Base-by-base conservation (phyloP, 2,797 vertebrate genomes). In the Podargus strigoides region DNA sequence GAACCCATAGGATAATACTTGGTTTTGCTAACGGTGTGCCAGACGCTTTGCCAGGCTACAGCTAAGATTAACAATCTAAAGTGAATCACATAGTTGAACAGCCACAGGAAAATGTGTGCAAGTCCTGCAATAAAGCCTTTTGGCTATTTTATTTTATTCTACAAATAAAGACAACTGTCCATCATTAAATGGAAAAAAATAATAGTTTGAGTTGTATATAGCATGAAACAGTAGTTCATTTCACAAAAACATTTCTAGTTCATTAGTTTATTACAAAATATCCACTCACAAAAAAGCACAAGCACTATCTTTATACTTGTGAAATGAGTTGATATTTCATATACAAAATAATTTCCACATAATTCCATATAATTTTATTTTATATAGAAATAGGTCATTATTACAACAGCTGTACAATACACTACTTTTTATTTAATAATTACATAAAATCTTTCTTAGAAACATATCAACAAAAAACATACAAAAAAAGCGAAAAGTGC, bases 361-460 rank as follows among this genome's bases (percentile, higher is more conserved):
- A 97, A 97, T 97, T 96, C 96, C 97, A 90, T 98, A 98, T 97
- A 97, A 96, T 97, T 98, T 98, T 97, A 97, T 98, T 98, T 98
- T 96, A 97, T 98, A 98, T 98, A 98, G 98, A 98, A 98, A 98
- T 98, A 98, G 97, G 93, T 98, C 92, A 97, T 98, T 98, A 97
- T 98, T 97, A 98, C 97, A 98, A 98, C 97, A 97, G 94, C 97
- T 98, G 97, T 98, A 98, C 97, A 98, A 95, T 97, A 98, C 98
- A 97, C 97, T 98, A 97, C 97, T 98, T 96, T 94, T 95, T 76
- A 41, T 97, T 97, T 97, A 96, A 97, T 97, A 97, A 97, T 98
- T 97, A 98, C 98, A 98, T 98, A 98, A 97, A 98, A 97, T 98
- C 97, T 98, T 95, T 98, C 96, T 98, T 98, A 98, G 97, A 98